These are phyloP conservation scores for Tortrix viridana DNA, from an alignment of 2,888 invertebrate species.

Conservation along the genomic window DNA sequence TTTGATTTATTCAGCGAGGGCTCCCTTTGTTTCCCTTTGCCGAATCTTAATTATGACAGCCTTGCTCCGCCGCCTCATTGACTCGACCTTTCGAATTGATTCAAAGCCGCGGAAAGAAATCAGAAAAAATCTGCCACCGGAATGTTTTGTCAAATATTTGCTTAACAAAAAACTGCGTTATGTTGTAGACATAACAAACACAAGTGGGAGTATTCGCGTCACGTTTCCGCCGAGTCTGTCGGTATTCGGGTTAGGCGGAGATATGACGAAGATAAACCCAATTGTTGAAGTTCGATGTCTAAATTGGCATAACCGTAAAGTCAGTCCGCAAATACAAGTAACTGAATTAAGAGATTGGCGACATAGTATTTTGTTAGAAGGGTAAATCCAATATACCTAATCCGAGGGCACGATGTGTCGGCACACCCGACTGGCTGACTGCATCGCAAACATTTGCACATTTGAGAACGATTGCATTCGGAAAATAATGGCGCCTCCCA, in stretches of 20 bases:
- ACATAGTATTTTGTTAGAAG: constrained; percentile 23
- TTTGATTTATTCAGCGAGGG: constrained; percentile 10
- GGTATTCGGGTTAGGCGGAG: constrained; percentile 50
- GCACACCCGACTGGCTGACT: constrained; percentile 41
- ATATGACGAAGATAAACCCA: constrained; percentile 57
- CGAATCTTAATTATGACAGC: constrained; percentile 29
- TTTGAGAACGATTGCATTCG: constrained; percentile 39
- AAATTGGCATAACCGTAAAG: constrained; percentile 50
- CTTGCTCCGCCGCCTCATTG: constrained; percentile 14
- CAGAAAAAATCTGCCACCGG: constrained; percentile 14
- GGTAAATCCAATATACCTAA: constrained; percentile 39
- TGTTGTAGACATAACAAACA: constrained; percentile 24
- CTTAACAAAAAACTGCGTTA: constrained; percentile 28
- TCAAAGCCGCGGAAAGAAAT: constrained; percentile 11
- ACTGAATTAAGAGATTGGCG: constrained; percentile 19
- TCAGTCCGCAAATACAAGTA: constrained; percentile 22
- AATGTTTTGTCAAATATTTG: constrained; percentile 31
- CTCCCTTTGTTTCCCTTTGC: constrained; percentile 7
- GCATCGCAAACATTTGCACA: constrained; percentile 46
- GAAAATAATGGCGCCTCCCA: constrained; percentile 42
- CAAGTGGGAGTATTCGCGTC: constrained; percentile 48
- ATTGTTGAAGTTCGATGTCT: constrained; percentile 48
- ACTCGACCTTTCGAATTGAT: constrained; percentile 12
- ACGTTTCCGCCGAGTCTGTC: constrained; percentile 53
- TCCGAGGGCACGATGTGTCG: constrained; percentile 45